These are phyloP conservation scores for Elmis aenea DNA, from an alignment of 2,888 invertebrate genomes.

Conservation along the genomic window DNA sequence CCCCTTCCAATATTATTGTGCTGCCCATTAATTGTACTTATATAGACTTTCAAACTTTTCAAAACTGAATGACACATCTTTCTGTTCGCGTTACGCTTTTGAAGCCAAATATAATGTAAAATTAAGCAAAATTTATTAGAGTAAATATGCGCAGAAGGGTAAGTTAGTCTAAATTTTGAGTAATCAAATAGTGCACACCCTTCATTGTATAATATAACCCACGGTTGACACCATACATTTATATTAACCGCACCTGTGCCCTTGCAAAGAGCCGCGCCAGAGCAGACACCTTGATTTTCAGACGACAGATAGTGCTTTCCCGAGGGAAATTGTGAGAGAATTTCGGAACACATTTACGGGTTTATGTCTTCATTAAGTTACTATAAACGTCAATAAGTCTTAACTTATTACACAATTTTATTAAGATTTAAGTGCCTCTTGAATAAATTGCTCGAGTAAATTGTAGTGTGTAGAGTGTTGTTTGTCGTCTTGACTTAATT, in stretches of 20 bases:
- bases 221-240: slow-evolving; percentile 12
- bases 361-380: slow-evolving; percentile 38
- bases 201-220: slow-evolving; percentile 11
- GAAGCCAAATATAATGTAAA: too few species aligned
- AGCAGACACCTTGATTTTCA: slow-evolving; percentile 22
- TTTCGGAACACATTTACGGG: slow-evolving; percentile 31
- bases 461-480: slow-evolving; percentile 4
- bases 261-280: slow-evolving; percentile 7
- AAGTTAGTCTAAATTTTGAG: too few species aligned
- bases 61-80: too few species aligned
- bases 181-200: too few species aligned
- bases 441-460: slow-evolving; percentile 12
- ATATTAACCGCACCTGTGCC: slow-evolving; percentile 19
- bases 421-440: slow-evolving; percentile 19
- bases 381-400: slow-evolving; percentile 37
- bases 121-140: too few species aligned
- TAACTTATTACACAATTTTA: slow-evolving; percentile 30
- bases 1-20: too few species aligned
- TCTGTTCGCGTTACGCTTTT: too few species aligned
- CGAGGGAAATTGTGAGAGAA: slow-evolving; percentile 32
- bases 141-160: too few species aligned
- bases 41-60: too few species aligned
- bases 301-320: slow-evolving; percentile 21
- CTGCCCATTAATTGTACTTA: too few species aligned
- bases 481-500: slow-evolving; percentile 6